phyloP scores from a whole-genome alignment of 2,888 invertebrate species.

The Macrophya alboannulata region DNA sequence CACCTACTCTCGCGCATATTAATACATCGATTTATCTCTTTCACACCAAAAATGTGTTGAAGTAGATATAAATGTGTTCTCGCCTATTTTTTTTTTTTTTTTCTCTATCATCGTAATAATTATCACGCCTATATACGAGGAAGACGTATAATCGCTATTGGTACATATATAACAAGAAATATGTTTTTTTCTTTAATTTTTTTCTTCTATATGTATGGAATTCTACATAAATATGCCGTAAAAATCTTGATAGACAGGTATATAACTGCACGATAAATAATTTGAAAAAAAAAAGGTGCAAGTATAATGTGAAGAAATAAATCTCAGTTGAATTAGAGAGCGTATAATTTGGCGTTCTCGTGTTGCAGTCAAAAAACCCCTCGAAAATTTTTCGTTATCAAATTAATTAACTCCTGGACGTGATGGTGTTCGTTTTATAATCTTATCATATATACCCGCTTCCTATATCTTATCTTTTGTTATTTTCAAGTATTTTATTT shows the following conservation, averaged over 20 bases:
- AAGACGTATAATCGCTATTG: neutral
- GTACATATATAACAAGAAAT: neutral
- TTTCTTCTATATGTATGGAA: too few relatives aligned
- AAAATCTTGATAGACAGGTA: too few relatives aligned
- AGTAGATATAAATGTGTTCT: neutral
- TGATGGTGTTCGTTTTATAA: slow-evolving; percentile 66
- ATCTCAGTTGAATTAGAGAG: slow-evolving; percentile 1
- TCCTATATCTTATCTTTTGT: slow-evolving; percentile 71
- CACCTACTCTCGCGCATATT: neutral
- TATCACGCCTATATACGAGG: neutral
- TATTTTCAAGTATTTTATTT: slow-evolving; percentile 76
- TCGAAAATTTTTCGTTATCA: slow-evolving; percentile 57
- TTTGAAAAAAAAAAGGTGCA: neutral
- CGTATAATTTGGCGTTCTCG: neutral
- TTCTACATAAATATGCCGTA: too few relatives aligned
- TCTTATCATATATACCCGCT: slow-evolving; percentile 73
- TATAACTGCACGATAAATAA: neutral
- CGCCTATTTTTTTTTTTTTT: neutral
- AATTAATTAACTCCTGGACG: slow-evolving; percentile 66
- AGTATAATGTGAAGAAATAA: neutral
- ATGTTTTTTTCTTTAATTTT: neutral
- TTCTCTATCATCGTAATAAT: neutral
- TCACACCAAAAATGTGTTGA: neutral
- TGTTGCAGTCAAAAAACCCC: neutral
- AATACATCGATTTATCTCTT: neutral